Evolutionary conservation across 2,113 vertebrate genomes (phyloP), one percentile per base, ranked within the genome.

Genomic region (Dendrocopos noguchii): DNA sequence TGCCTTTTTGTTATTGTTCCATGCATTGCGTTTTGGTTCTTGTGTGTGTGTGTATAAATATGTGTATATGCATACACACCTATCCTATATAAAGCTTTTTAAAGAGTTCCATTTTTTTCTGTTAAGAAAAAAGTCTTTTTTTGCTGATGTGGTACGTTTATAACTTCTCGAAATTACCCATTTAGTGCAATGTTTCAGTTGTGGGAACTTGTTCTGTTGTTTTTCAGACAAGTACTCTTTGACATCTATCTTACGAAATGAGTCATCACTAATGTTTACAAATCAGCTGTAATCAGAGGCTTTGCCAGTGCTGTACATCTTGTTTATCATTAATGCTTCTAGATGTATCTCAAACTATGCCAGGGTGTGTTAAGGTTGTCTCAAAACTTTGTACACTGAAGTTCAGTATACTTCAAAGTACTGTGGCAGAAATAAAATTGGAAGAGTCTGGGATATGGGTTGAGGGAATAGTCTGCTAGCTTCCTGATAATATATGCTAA

Each of bases 371-470:
- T 65, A 67, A 78, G 84, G 44, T 80, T 1, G 0, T 55, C 82
- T 29, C 3, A 8, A 80, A 83, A 75, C 80, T 78, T 80, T 7
- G 31, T 34, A 18, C 63, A 6, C 25, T 55, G 47, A 12, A 55
- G 36, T 73, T 94, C 67, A 67, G 52, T 67, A n/a, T 53, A 10
- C 57, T 87, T 94, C 34, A 44, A 82, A 94, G 68, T 63, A 67
- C 44, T 84, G 29, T 94, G 88, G 80, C 63, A 94, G 87, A 95
- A 95, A 46, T 80, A 61, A 91, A 94, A 86, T 90, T n/a, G 82
- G 52, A 86, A 88, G 20, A 90, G 86, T 86, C 39, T 95, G 87
- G 70, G 90, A 78, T 90, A 52, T 22, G 78, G 81, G 63, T 66
- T 84, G 87, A 95, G 65, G 61, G 85, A 94, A 82, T 92, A 90